Percentiles rank a stretch among this genome's conserved stretches.
phyloP scores from a whole-genome alignment of 2,113 vertebrate genomes.

The Clarias macrocephalus region DNA sequence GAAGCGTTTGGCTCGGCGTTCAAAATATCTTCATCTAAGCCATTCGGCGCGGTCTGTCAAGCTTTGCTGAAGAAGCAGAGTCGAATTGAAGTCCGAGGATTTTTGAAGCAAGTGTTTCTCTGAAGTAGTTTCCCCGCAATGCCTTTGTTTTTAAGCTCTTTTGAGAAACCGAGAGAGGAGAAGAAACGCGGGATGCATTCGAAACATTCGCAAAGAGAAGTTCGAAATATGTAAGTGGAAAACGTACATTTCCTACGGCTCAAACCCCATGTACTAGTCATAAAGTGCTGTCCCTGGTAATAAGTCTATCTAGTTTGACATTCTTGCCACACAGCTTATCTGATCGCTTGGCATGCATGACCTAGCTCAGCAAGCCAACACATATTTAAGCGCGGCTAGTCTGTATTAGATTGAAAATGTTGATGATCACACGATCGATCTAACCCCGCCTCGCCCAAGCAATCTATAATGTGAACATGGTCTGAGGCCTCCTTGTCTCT shows the following conservation, averaged over 20 bases:
- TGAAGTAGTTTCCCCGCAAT: conserved; percentile 47
- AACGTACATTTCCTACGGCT: not conserved
- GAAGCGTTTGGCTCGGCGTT: conserved; percentile 91
- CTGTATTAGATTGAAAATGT: conserved; percentile 58
- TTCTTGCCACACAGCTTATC: conserved; percentile 35
- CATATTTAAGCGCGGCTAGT: conserved; percentile 53
- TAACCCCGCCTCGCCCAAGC: conserved; percentile 42
- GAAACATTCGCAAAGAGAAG: conserved; percentile 1
- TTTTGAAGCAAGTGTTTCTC: conserved; percentile 48
- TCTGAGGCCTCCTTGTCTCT: conserved; percentile 41
- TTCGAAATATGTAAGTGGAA: not conserved
- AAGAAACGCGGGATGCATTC: conserved; percentile 13
- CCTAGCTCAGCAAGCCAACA: conserved; percentile 49
- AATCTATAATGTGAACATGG: conserved; percentile 58
- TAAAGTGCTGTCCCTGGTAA: conserved; percentile 23
- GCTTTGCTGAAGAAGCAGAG: conserved; percentile 53
- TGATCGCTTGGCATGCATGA: conserved; percentile 45
- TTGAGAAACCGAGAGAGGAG: conserved; percentile 41
- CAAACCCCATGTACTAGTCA: not conserved
- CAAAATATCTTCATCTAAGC: conserved; percentile 94
- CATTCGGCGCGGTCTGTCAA: conserved; percentile 54
- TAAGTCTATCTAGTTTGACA: conserved; percentile 39
- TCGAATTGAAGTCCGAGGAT: conserved; percentile 52
- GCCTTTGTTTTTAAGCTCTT: conserved; percentile 42
- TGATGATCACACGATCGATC: conserved; percentile 59